A percentile compares a stretch with the other conserved stretches of the same genome.
These are phyloP conservation scores for Eupithecia tripunctaria DNA, from an alignment of 2,888 invertebrate species.

Conservation along the genomic window DNA sequence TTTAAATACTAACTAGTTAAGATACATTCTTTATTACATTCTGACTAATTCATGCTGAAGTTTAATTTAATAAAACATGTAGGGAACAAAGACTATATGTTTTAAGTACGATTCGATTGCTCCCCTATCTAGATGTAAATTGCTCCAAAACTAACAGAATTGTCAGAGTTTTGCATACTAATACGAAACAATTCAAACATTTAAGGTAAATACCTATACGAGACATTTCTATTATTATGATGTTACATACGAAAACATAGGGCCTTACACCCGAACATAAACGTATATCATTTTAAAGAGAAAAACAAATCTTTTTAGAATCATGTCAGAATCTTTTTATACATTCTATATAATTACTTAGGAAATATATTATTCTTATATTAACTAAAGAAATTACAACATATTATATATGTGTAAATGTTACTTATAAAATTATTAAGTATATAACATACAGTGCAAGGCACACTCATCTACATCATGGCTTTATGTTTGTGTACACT, in stretches of 20 bases:
- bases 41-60: not conserved
- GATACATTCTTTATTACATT: not conserved
- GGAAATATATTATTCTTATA: not conserved
- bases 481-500: slow-evolving; percentile 9
- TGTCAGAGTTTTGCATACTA: slow-evolving; percentile 12
- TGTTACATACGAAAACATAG: not conserved
- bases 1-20: not conserved
- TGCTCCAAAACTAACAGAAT: not conserved
- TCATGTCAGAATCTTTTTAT: not conserved
- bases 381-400: too few species aligned
- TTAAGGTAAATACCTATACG: not conserved
- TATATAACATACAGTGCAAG: not conserved
- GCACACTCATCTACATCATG: slow-evolving; percentile 12
- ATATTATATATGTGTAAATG: too few species aligned
- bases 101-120: not conserved
- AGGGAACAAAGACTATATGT: not conserved
- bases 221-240: not conserved
- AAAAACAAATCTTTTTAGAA: not conserved
- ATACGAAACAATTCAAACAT: not conserved
- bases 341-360: not conserved
- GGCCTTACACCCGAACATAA: not conserved
- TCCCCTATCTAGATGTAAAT: not conserved
- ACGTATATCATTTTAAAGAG: not conserved
- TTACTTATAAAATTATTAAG: not conserved
- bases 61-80: not conserved